These are phyloP conservation scores for Macaria notata DNA, from an alignment of 2,888 invertebrate genomes.

Conservation along the genomic window DNA sequence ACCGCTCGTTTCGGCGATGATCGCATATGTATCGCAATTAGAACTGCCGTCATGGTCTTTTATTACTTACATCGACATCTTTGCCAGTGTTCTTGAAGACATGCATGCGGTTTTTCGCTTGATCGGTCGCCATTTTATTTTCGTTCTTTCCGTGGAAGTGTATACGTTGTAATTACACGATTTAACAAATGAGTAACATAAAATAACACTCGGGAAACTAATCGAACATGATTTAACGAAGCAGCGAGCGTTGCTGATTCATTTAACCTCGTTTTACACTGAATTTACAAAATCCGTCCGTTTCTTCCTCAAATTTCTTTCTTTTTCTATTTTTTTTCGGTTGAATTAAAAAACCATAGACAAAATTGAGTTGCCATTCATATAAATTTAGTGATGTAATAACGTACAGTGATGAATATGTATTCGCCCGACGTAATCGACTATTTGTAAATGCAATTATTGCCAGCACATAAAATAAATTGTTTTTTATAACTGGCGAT, in stretches of 20 bases:
- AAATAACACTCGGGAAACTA: constrained; percentile 64
- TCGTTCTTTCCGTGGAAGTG: constrained; percentile 62
- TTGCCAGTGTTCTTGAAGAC: constrained; percentile 99
- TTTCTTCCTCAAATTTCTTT: constrained; percentile 62
- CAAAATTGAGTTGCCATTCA: constrained; percentile 27
- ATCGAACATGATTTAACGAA: constrained; percentile 71
- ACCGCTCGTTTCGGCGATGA: constrained; percentile 10
- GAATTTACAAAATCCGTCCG: constrained; percentile 62
- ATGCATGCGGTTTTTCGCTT: constrained; percentile 93
- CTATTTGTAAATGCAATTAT: constrained; percentile 15
- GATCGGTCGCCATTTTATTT: constrained; percentile 89
- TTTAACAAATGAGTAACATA: constrained; percentile 71
- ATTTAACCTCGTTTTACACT: constrained; percentile 62
- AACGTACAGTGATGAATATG: neutral
- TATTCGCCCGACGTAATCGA: constrained; percentile 7
- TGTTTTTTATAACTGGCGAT: constrained; percentile 36
- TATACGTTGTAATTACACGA: constrained; percentile 67
- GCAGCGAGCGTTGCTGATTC: constrained; percentile 66
- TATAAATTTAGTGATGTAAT: neutral
- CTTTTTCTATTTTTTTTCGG: constrained; percentile 48
- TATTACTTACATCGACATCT: constrained; percentile 96
- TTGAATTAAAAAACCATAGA: constrained; percentile 41
- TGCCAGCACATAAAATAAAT: constrained; percentile 22
- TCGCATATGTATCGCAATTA: neutral
- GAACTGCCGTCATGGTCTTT: constrained; percentile 5